Evolutionary conservation across 2,888 invertebrate species (phyloP), one percentile per base, ranked within the genome.

Genomic region (Melanostoma mellinum): DNA sequence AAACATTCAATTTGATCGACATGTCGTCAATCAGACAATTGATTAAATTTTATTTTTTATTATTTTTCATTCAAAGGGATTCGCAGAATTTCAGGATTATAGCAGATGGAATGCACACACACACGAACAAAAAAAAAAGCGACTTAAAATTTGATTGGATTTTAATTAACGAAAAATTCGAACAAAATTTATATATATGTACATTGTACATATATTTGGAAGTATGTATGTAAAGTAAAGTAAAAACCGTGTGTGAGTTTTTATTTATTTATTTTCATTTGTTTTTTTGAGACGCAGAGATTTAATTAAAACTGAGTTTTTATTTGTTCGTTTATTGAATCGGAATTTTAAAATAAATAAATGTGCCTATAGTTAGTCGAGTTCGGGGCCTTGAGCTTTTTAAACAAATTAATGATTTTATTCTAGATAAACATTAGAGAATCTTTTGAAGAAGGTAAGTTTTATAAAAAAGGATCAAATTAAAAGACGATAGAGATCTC

Each of bases 161-260:
- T 89, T 90, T 89, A 90, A 90, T 90, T 89, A 89, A 88, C 86
- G 86, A 69, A 87, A 87, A 87, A 87, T 87, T 87, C 77, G 44
- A 71, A 75, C 65, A 63, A 75, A 75, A 65, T 71, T 65, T 75
- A 36, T 55, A 46, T 38, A 72, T 60, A 44, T 63, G 40, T 40
- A 30, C 36, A n/a, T n/a, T n/a, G 44, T 55, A 44, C 56, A 44
- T 52, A 63, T 30, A 63, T 46, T 71, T 20, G 20, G 1, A 20
- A 20, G 20, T 20, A 20, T 20, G 20, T 20, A 20, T 20, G 1
- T 20, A 20, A 20, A 20, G 20, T 20, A 20, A 20, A 20, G 20
- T 20, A 20, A 20, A 20, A 20, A 20, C 20, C 20, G 20, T 20
- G 20, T 20, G 20, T 20, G 20, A 20, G 20, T 71, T 61, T 58